These are phyloP conservation scores for Pocota personata DNA, from an alignment of 2,888 invertebrate species.

Conservation along the genomic window DNA sequence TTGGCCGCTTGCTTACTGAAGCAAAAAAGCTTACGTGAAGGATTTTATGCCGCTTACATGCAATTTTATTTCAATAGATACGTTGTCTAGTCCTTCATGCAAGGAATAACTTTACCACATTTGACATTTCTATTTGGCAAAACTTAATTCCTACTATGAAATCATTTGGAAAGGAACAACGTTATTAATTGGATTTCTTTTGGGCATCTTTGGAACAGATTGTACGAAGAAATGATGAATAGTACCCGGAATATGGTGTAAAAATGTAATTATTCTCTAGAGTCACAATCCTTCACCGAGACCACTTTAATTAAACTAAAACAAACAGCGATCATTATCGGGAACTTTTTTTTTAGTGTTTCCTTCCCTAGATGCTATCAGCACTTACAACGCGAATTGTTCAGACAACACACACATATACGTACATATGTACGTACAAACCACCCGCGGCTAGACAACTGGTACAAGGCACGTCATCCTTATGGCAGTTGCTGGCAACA, in stretches of 20 bases:
- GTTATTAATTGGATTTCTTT: no score
- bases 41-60: no score
- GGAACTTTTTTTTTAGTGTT: neutral
- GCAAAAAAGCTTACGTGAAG: no score
- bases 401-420: neutral
- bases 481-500: slow-evolving; percentile 40
- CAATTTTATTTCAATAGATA: no score
- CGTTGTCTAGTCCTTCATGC: no score
- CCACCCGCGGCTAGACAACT: slow-evolving; percentile 57
- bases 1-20: no score
- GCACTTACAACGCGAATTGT: slow-evolving; percentile 22
- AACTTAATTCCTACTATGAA: no score
- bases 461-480: slow-evolving; percentile 56
- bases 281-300: slow-evolving; percentile 8
- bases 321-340: slow-evolving; percentile 21
- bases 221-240: neutral
- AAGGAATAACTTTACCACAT: no score
- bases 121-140: no score
- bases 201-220: neutral
- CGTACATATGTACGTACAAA: neutral
- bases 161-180: no score
- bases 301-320: slow-evolving; percentile 41
- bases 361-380: slow-evolving; percentile 17
- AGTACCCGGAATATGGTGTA: neutral
- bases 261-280: neutral